Evolutionary conservation across 2,113 vertebrate genomes (phyloP).

Genomic region (Saccopteryx leptura): DNA sequence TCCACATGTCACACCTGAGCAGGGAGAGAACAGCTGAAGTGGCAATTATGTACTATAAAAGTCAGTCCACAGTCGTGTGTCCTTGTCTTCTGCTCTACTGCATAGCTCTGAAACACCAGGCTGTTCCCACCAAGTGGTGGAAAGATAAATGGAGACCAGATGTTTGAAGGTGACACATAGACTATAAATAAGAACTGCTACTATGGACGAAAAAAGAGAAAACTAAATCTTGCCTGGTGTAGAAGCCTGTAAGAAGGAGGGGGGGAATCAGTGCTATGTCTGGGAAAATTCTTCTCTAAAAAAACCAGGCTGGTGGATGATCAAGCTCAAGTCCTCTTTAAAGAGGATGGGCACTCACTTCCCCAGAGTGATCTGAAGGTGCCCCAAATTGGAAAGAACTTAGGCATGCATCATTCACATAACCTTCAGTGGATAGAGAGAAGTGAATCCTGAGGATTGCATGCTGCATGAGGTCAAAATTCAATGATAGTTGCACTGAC

Average conservation of each 20-base stretch:
- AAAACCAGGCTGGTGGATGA: not conserved
- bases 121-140: slow-evolving; percentile 16
- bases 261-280: not conserved
- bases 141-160: slow-evolving; percentile 80
- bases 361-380: not conserved
- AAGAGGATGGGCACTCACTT: not conserved
- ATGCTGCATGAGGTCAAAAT: not conserved
- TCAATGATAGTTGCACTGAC: not conserved
- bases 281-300: not conserved
- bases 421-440: not conserved
- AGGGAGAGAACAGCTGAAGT: not conserved
- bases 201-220: slow-evolving; percentile 56
- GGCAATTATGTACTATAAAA: not conserved
- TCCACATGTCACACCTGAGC: slow-evolving; percentile 13
- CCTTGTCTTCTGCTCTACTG: slow-evolving; percentile 63
- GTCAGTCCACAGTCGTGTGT: slow-evolving; percentile 55
- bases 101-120: slow-evolving; percentile 63
- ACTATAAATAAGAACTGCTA: slow-evolving; percentile 57
- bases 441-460: not conserved
- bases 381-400: not conserved
- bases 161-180: slow-evolving; percentile 76
- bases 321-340: not conserved
- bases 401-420: not conserved
- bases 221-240: not conserved
- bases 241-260: not conserved